phyloP scores from a whole-genome alignment of 2,888 invertebrate genomes.

The Heterodera filipjevi region DNA sequence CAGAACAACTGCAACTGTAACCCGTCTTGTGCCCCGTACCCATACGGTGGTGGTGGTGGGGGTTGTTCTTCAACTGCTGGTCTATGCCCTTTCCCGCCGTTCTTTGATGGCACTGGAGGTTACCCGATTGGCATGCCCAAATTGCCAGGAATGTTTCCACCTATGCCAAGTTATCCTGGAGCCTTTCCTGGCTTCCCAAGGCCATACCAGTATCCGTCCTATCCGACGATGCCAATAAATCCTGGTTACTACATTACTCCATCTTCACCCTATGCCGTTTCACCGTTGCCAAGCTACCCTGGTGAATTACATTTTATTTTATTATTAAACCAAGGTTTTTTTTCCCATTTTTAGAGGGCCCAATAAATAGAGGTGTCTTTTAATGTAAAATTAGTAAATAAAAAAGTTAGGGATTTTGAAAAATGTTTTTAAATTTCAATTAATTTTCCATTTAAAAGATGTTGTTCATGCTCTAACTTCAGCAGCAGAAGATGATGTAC shows the following conservation, averaged over 20 bases:
- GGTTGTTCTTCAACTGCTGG: not conserved
- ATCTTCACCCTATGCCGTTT: not conserved
- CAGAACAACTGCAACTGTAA: not conserved
- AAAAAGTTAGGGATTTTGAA: no score
- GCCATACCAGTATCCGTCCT: not conserved
- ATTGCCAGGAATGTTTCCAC: not conserved
- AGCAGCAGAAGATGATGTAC: not conserved
- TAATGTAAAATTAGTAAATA: no score
- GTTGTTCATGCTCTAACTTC: not conserved
- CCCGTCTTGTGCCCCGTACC: not conserved
- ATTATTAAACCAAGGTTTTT: not conserved
- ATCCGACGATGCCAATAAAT: not conserved
- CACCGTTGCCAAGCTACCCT: not conserved
- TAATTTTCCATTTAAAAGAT: not conserved
- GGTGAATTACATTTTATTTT: not conserved
- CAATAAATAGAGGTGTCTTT: not conserved
- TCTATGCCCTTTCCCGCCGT: not conserved
- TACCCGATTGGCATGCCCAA: not conserved
- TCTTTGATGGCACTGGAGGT: not conserved
- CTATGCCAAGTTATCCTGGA: not conserved
- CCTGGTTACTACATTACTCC: not conserved
- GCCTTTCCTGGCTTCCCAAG: not conserved
- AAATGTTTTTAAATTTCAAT: no score
- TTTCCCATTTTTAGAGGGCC: not conserved
- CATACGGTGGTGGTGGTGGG: not conserved